A percentile compares a stretch with the other conserved stretches of the same genome.
Conservation (phyloP, 2,113 vertebrate species). For the Rallus limicola region DNA sequence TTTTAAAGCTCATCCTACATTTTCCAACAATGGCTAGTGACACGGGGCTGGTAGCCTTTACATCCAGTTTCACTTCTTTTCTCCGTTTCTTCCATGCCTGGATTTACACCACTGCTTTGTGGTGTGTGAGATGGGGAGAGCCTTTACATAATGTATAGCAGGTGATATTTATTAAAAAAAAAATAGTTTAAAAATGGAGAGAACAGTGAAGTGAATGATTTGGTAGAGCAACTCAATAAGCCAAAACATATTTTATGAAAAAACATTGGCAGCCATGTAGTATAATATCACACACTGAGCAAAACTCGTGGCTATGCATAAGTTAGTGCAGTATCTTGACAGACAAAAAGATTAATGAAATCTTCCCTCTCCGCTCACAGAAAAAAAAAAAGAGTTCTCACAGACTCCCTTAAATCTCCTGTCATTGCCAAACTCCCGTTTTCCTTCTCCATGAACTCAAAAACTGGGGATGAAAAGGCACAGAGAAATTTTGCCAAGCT, state of each 20-base stretch:
- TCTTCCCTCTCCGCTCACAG: slow-evolving; percentile 14
- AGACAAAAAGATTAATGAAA: slow-evolving; percentile 70
- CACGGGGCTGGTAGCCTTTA: background rate
- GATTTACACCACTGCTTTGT: background rate
- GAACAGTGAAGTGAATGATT: slow-evolving; percentile 33
- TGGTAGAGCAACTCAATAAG: slow-evolving; percentile 46
- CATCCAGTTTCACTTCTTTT: background rate
- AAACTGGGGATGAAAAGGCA: slow-evolving; percentile 25
- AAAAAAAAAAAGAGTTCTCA: slow-evolving; percentile 42
- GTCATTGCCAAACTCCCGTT: slow-evolving; percentile 23
- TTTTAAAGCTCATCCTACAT: background rate
- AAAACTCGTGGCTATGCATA: slow-evolving; percentile 59
- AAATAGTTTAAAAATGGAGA: background rate
- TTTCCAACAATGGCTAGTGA: background rate
- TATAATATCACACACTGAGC: slow-evolving; percentile 46
- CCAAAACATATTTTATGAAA: slow-evolving; percentile 20
- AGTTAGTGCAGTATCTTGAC: slow-evolving; percentile 64
- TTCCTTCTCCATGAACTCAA: slow-evolving; percentile 21
- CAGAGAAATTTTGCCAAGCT: slow-evolving; percentile 43
- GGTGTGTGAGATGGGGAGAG: background rate
- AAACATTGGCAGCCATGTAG: background rate
- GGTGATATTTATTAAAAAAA: background rate
- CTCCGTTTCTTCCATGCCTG: background rate
- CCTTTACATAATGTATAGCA: background rate
- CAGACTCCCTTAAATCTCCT: slow-evolving; percentile 27